These are phyloP conservation scores for Notiomystis cincta DNA, from an alignment of 2,113 vertebrate species.

Conservation along the genomic window DNA sequence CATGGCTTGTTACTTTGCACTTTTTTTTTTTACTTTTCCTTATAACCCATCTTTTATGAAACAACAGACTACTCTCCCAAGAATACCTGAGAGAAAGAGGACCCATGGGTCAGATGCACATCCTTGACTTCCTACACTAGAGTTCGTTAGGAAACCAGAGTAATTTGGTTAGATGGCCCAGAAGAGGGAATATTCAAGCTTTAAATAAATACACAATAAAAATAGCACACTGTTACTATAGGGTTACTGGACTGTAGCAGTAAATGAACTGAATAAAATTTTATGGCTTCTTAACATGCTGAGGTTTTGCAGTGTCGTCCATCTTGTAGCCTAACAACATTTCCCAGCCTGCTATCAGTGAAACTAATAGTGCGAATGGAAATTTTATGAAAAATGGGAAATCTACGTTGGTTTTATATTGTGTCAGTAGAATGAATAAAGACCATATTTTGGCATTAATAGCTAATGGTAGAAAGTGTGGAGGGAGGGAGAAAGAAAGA, in stretches of 20 bases:
- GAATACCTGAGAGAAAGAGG: neutral
- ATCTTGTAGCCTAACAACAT: constrained; percentile 80
- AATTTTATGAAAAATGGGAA: constrained; percentile 82
- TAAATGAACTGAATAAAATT: constrained; percentile 84
- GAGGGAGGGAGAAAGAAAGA: constrained; percentile 8
- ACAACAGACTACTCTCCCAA: neutral
- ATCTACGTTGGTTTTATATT: constrained; percentile 79
- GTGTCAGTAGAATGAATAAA: constrained; percentile 80
- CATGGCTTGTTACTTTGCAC: neutral
- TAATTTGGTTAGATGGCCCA: constrained; percentile 61
- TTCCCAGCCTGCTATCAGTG: constrained; percentile 75
- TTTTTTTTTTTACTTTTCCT: neutral
- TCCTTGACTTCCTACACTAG: neutral
- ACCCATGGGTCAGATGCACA: neutral
- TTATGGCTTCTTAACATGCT: constrained; percentile 82
- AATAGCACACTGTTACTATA: constrained; percentile 74
- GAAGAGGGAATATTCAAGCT: constrained; percentile 71
- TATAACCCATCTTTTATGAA: neutral
- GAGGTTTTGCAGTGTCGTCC: constrained; percentile 74
- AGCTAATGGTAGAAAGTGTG: constrained; percentile 65
- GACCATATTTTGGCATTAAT: constrained; percentile 79
- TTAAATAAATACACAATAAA: constrained; percentile 86
- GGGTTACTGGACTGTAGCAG: constrained; percentile 77
- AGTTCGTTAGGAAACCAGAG: constrained; percentile 33
- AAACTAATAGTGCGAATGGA: constrained; percentile 81